A percentile compares a stretch with the other conserved stretches of the same genome.
Evolutionary conservation across 2,797 vertebrate genomes (phyloP).

Genomic region (Loris lydekkerianus): DNA sequence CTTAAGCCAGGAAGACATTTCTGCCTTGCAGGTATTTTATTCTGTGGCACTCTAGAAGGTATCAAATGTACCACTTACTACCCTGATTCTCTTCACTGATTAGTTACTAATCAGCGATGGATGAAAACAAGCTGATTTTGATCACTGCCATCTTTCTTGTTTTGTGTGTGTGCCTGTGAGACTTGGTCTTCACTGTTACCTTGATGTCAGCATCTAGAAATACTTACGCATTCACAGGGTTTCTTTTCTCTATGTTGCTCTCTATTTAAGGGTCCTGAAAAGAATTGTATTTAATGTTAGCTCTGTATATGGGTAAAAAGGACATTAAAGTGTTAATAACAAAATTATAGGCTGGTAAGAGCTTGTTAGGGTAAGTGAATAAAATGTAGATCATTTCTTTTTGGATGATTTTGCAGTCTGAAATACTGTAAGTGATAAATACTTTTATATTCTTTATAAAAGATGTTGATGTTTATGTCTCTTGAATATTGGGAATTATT

Average conservation of each 20-base stretch:
- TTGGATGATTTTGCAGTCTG: not conserved
- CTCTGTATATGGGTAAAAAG: not conserved
- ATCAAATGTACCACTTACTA: not conserved
- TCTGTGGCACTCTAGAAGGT: not conserved
- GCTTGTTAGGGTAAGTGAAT: not conserved
- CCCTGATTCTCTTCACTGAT: not conserved
- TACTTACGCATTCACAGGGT: not conserved
- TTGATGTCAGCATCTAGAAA: conserved; percentile 21
- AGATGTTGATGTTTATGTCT: conserved; percentile 19
- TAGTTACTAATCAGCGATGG: not conserved
- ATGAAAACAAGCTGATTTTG: conserved; percentile 41
- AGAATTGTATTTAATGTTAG: conserved; percentile 18
- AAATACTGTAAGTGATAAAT: not conserved
- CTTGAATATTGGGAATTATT: conserved; percentile 28
- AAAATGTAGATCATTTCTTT: not conserved
- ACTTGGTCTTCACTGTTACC: conserved; percentile 22
- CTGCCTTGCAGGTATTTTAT: conserved; percentile 23
- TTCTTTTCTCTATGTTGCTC: conserved; percentile 17
- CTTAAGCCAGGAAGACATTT: conserved; percentile 6
- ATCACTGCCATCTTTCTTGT: not conserved
- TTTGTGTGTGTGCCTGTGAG: not conserved
- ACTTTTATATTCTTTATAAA: conserved; percentile 46
- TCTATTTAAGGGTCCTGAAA: not conserved
- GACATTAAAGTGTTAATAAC: conserved; percentile 16
- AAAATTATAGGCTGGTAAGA: conserved; percentile 24